Conservation (phyloP, 2,888 invertebrate genomes). For the Idaea biselata region DNA sequence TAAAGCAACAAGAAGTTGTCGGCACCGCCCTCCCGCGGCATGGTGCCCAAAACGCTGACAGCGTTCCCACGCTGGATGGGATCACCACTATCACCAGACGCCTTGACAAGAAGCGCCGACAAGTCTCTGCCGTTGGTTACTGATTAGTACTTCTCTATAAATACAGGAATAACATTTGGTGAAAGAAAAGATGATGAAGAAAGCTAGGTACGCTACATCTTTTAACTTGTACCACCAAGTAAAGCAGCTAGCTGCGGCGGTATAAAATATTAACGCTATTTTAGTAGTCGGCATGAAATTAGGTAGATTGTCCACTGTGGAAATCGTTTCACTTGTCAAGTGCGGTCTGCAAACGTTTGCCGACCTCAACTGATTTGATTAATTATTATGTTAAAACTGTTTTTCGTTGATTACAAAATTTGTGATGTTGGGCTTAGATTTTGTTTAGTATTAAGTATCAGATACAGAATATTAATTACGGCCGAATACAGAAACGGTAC, state of each 20-base stretch:
- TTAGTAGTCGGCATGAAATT: constrained; percentile 53
- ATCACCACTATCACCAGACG: no score
- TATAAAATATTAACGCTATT: constrained; percentile 57
- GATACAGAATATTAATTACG: no score
- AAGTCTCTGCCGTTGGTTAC: no score
- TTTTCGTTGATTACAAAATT: neutral
- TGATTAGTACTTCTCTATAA: no score
- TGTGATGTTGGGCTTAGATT: neutral
- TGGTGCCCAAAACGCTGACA: no score
- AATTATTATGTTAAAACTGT: constrained; percentile 13
- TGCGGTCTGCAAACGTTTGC: constrained; percentile 23
- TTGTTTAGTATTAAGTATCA: no score
- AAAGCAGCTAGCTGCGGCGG: constrained; percentile 35
- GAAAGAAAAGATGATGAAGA: neutral
- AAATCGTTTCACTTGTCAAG: constrained; percentile 42
- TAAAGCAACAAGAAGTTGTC: no score
- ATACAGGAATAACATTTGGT: no score
- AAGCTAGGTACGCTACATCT: constrained; percentile 9
- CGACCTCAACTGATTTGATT: constrained; percentile 25
- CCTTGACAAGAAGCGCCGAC: no score
- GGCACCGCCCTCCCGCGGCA: no score
- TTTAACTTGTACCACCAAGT: constrained; percentile 20
- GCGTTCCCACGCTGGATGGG: no score
- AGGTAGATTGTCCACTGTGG: constrained; percentile 49
- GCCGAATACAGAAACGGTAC: no score